phyloP scores from a whole-genome alignment of 2,888 invertebrate genomes.

The Diabrotica balteata region DNA sequence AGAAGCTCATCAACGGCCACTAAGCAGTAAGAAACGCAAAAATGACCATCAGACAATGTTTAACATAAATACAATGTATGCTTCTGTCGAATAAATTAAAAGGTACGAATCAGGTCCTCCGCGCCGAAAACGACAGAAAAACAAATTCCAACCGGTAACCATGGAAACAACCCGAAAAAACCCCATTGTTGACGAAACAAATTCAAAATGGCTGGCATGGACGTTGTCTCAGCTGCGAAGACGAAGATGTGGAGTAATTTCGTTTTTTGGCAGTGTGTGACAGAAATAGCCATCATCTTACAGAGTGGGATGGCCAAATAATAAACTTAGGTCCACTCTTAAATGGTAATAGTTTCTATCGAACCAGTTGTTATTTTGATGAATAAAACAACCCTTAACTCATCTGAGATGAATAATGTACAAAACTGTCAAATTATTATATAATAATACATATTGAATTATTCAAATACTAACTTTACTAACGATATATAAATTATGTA shows the following conservation, averaged over 20 bases:
- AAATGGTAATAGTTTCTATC: too few relatives aligned
- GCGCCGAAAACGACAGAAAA: constrained; percentile 50
- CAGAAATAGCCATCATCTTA: constrained; percentile 44
- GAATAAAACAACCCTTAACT: too few relatives aligned
- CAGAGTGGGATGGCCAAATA: constrained; percentile 6
- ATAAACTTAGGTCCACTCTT: not conserved
- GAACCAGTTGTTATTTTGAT: too few relatives aligned
- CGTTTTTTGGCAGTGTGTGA: constrained; percentile 50
- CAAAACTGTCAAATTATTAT: too few relatives aligned
- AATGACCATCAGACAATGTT: constrained; percentile 51
- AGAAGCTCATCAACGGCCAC: constrained; percentile 40
- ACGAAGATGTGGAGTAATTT: constrained; percentile 55
- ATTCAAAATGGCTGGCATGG: constrained; percentile 57
- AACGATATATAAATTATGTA: too few relatives aligned
- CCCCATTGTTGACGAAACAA: constrained; percentile 57
- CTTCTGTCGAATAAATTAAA: constrained; percentile 55
- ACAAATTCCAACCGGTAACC: constrained; percentile 54
- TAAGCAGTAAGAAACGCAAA: constrained; percentile 40
- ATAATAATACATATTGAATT: too few relatives aligned
- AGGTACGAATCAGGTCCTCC: constrained; percentile 46
- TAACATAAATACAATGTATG: constrained; percentile 54
- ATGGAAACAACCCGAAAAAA: constrained; percentile 53
- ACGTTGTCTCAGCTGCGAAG: constrained; percentile 52
- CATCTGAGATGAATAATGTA: too few relatives aligned
- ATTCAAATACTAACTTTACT: too few relatives aligned